Evolutionary conservation across 2,113 vertebrate genomes (phyloP).

Genomic region (Rhinoderma darwinii): DNA sequence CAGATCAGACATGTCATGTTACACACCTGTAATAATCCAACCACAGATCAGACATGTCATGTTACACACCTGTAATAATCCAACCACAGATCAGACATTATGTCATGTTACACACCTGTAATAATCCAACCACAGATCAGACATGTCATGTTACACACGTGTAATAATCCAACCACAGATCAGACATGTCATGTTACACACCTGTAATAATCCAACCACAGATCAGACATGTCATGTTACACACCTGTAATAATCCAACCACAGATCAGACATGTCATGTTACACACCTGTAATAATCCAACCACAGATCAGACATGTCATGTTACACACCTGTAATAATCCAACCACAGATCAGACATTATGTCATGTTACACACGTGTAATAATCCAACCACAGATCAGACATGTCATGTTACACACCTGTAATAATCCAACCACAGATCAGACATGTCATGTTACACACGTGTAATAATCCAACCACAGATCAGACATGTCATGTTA

Average conservation of each 20-base stretch:
- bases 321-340: not conserved
- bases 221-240: not conserved
- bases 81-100: too few species aligned
- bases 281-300: not conserved
- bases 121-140: slow-evolving; percentile 1
- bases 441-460: not conserved
- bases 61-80: not conserved
- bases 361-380: slow-evolving; percentile 68
- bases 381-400: slow-evolving; percentile 46
- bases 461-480: too few species aligned
- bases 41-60: not conserved
- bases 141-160: not conserved
- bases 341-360: too few species aligned
- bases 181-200: not conserved
- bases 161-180: not conserved
- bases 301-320: not conserved
- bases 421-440: not conserved
- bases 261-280: not conserved
- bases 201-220: too few species aligned
- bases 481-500: not conserved
- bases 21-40: not conserved
- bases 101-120: slow-evolving; percentile 70
- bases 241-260: slow-evolving; percentile 69
- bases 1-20: not conserved
- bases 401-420: not conserved